Conservation (phyloP, 2,888 invertebrate species). For the Argyresthia goedartella region DNA sequence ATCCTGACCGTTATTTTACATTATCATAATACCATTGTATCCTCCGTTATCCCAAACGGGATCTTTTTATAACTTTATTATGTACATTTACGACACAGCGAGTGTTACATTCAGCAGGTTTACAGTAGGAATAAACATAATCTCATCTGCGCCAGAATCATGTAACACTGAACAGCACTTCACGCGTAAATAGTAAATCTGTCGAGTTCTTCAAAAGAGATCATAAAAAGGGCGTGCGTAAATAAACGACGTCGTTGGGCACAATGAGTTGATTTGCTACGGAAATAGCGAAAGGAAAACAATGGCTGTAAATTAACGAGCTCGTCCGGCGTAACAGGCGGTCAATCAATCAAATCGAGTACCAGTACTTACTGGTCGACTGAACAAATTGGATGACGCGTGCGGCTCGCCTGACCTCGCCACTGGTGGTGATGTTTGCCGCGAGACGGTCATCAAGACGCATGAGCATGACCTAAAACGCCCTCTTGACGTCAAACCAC, state of each 20-base stretch:
- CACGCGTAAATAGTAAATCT: no score
- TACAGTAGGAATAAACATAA: neutral
- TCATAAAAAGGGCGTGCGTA: neutral
- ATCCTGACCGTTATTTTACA: neutral
- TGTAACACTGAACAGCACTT: neutral
- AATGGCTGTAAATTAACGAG: slow-evolving; percentile 40
- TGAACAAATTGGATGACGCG: slow-evolving; percentile 46
- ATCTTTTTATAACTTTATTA: neutral
- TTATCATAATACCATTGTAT: neutral
- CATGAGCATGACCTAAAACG: slow-evolving; percentile 10
- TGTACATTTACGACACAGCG: no score
- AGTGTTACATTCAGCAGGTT: no score
- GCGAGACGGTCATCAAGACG: neutral
- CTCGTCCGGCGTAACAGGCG: slow-evolving; percentile 51
- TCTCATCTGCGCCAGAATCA: neutral
- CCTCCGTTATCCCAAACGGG: neutral
- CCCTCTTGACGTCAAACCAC: slow-evolving; percentile 41
- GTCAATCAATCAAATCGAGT: slow-evolving; percentile 55
- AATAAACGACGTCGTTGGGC: neutral
- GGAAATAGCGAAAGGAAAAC: slow-evolving; percentile 35
- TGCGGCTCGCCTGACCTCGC: slow-evolving; percentile 38
- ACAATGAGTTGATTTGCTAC: slow-evolving; percentile 6
- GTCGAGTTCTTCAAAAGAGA: neutral
- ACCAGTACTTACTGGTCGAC: slow-evolving; percentile 14
- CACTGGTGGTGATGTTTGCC: neutral